These are phyloP conservation scores for Toxonevra muliebris DNA, from an alignment of 2,888 invertebrate genomes.

Conservation along the genomic window DNA sequence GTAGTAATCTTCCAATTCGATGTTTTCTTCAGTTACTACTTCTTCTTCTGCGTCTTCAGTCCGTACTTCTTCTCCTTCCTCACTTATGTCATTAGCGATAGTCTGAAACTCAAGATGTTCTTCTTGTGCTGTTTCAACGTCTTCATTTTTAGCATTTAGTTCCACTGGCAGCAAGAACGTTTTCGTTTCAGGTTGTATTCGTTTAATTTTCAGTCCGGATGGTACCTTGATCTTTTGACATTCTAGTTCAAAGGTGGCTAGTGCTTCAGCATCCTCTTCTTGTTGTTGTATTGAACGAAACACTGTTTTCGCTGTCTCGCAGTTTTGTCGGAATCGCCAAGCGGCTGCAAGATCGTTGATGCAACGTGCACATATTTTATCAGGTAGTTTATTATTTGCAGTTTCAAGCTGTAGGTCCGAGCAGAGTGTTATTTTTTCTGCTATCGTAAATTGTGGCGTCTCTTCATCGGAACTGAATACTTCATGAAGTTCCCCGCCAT, in stretches of 20 bases:
- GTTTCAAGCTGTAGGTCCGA: conserved; percentile 50
- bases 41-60: conserved; percentile 27
- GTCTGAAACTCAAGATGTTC: not conserved
- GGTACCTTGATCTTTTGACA: conserved; percentile 49
- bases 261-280: conserved; percentile 38
- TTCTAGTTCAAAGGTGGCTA: conserved; percentile 38
- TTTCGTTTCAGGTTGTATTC: conserved; percentile 33
- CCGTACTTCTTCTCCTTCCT: conserved; percentile 28
- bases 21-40: conserved; percentile 15
- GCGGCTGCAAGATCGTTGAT: conserved; percentile 56
- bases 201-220: conserved; percentile 50
- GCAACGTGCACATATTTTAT: conserved; percentile 60
- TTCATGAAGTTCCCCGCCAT: conserved; percentile 52
- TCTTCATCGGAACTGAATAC: conserved; percentile 53
- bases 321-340: conserved; percentile 60
- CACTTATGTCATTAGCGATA: conserved; percentile 18
- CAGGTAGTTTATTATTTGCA: conserved; percentile 51
- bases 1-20: conserved; percentile 28
- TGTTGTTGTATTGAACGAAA: conserved; percentile 48
- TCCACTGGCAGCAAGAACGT: conserved; percentile 26
- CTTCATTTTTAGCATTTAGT: not conserved
- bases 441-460: conserved; percentile 46
- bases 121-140: conserved; percentile 10
- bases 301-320: conserved; percentile 58
- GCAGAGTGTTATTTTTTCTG: conserved; percentile 60